A percentile compares a stretch with the other conserved stretches of the same genome.
Evolutionary conservation across 2,113 vertebrate genomes (phyloP).

Genomic region (Sander vitreus): DNA sequence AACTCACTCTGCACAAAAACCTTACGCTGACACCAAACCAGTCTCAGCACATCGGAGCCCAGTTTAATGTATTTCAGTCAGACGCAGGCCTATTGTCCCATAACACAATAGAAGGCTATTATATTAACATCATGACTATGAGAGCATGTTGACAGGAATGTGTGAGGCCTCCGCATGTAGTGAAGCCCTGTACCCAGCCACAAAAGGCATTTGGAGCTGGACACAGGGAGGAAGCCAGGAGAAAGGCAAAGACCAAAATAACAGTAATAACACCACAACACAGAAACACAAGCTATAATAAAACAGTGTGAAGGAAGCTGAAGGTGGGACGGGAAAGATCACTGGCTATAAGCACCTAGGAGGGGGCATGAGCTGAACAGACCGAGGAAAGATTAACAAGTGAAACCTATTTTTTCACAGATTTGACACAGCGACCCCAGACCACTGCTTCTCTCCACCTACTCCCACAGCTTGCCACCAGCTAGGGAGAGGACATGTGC

Average conservation of each 20-base stretch:
- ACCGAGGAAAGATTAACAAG: slow-evolving; percentile 69
- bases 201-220: slow-evolving; percentile 32
- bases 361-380: slow-evolving; percentile 55
- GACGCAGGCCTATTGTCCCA: slow-evolving; percentile 16
- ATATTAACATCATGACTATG: slow-evolving; percentile 37
- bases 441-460: slow-evolving; percentile 58
- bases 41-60: background rate
- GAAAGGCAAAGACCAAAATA: slow-evolving; percentile 41
- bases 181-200: slow-evolving; percentile 6
- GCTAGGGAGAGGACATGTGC: slow-evolving; percentile 44
- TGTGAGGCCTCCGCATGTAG: slow-evolving; percentile 25
- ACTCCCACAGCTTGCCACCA: slow-evolving; percentile 56
- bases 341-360: slow-evolving; percentile 49
- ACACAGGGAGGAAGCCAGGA: slow-evolving; percentile 32
- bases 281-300: slow-evolving; percentile 55
- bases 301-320: slow-evolving; percentile 66
- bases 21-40: background rate
- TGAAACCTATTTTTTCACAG: slow-evolving; percentile 67
- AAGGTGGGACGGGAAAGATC: slow-evolving; percentile 70
- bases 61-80: slow-evolving; percentile 18
- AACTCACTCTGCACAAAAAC: background rate
- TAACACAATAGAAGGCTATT: slow-evolving; percentile 26
- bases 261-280: slow-evolving; percentile 47
- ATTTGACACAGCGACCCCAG: slow-evolving; percentile 63
- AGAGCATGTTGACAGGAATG: slow-evolving; percentile 35